These are phyloP conservation scores for Melanotaenia parkinsoni DNA, from an alignment of 2,797 vertebrate species.

Conservation along the genomic window DNA sequence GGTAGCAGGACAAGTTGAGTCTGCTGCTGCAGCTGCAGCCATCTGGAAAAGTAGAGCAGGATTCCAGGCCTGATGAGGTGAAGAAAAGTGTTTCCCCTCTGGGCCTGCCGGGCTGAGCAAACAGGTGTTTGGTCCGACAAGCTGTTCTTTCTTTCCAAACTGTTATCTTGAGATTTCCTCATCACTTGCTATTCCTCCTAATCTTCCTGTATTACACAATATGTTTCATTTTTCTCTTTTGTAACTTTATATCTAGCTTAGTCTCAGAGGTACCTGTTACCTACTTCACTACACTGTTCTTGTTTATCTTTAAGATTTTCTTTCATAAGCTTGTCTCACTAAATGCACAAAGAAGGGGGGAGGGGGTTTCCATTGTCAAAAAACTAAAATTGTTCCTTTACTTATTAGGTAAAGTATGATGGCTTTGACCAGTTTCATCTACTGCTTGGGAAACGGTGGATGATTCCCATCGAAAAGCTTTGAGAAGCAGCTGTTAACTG, in stretches of 20 bases:
- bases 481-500: conserved; percentile 16
- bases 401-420: neutral
- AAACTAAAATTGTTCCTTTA: neutral
- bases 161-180: conserved; percentile 58
- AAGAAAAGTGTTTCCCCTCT: conserved; percentile 83
- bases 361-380: conserved; percentile 22
- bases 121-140: conserved; percentile 60
- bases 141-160: conserved; percentile 60
- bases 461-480: conserved; percentile 19
- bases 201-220: conserved; percentile 37
- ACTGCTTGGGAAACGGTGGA: neutral
- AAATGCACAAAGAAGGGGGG: conserved; percentile 25
- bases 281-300: neutral
- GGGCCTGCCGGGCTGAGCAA: conserved; percentile 63
- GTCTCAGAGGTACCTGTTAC: neutral
- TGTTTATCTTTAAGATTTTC: conserved; percentile 34
- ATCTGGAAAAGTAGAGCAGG: conserved; percentile 84
- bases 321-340: conserved; percentile 26
- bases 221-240: conserved; percentile 14
- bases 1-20: conserved; percentile 73
- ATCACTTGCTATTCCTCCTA: conserved; percentile 25
- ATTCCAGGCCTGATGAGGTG: conserved; percentile 80
- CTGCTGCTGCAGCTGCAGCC: conserved; percentile 69
- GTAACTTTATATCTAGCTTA: conserved; percentile 22
- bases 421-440: conserved; percentile 1